Conservation (phyloP, 2,113 vertebrate genomes). For the Melierax canorus region DNA sequence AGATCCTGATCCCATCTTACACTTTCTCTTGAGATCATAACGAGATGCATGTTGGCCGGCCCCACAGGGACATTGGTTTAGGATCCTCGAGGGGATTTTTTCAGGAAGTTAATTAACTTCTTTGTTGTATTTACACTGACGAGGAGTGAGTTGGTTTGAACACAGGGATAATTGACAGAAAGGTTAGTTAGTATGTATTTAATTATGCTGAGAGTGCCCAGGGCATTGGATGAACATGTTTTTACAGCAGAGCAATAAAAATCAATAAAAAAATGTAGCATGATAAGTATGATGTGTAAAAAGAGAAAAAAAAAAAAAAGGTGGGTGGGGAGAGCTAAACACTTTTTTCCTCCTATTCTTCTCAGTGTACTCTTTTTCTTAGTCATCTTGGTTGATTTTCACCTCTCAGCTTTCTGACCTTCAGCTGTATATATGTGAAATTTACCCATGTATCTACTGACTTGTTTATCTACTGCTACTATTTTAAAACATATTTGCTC, state of each 20-base stretch:
- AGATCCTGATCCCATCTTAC: not conserved
- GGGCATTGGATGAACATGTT: not conserved
- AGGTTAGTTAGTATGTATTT: not conserved
- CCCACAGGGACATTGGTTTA: not conserved
- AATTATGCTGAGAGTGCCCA: not conserved
- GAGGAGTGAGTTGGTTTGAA: not conserved
- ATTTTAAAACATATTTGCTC: not conserved
- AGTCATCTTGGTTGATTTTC: not conserved
- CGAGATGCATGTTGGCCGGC: not conserved
- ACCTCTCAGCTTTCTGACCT: not conserved
- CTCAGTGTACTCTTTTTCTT: not conserved
- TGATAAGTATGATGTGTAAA: not conserved
- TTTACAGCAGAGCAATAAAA: not conserved
- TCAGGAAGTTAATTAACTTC: not conserved
- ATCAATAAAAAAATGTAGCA: not conserved
- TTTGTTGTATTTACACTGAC: not conserved
- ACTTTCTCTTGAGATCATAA: not conserved
- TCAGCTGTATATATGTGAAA: not conserved
- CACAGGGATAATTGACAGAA: not conserved
- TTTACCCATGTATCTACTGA: not conserved
- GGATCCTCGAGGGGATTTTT: not conserved
- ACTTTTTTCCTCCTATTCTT: accelerated
- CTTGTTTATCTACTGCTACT: not conserved
- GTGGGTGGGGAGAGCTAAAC: not conserved
- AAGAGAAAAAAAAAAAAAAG: no score